Base-by-base conservation (phyloP, 2,888 invertebrate species). In the Hartigia nigra region DNA sequence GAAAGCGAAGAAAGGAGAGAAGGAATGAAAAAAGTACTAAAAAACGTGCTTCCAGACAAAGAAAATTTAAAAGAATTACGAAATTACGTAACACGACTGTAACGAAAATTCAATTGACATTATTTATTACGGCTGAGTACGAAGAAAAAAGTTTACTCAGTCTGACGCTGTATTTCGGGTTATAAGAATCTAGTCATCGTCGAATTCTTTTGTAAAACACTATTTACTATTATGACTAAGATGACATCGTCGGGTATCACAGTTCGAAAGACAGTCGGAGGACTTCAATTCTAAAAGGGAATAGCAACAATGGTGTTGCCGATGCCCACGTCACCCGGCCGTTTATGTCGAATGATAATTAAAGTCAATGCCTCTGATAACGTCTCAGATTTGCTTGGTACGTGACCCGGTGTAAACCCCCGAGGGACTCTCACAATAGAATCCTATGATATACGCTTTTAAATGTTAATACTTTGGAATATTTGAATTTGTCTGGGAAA, bases 341-440 rank as follows among this genome's bases (percentile, higher is more conserved):
- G 72, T 34, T 72, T 55, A 55, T 55, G 23, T 72, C 31, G 72
- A 72, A 72, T 72, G 72, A 75, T 79, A 76, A 77, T 80, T 78
- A 81, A 80, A 80, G 82, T 82, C 82, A 81, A 77, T 80, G 81
- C 76, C 80, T 81, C 79, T 79, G 81, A 81, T 81, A 80, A 79
- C 77, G 70, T 77, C 76, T 76, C 72, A 76, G 78, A 78, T 81
- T 81, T 69, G 34, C 72, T 72, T 32, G 72, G 72, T 72, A 72
- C 72, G 72, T 72, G 72, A 72, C 72, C 72, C 72, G 72, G 72
- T 72, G 72, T 72, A 72, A 31, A 72, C 72, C 72, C 72, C 72
- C 72, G 72, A 31, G 72, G 31, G 72, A 31, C 14, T 72, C 31
- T 35, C 39, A 23, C 39, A 55, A 23, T 55, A 23, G 39, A 14